Evolutionary conservation across 2,888 invertebrate genomes (phyloP), one percentile per base, ranked within the genome.

Genomic region (Pyrgus malvae): DNA sequence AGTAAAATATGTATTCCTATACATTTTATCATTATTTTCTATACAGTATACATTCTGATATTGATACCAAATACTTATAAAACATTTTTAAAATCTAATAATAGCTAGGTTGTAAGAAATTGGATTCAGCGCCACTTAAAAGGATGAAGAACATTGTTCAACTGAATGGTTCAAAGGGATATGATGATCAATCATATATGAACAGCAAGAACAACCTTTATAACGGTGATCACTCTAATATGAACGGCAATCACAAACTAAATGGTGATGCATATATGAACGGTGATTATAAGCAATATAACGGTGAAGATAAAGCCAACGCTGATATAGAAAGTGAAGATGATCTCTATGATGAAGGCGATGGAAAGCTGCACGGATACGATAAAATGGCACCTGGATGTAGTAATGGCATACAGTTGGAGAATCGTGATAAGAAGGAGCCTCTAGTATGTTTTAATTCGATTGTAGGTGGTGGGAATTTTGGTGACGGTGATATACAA

Each of bases 341-440:
- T 40, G 61, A 57, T 14, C 48, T 60, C 9, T 66, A 68, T 42
- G 66, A 63, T 16, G 66, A 73, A 33, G 71, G 66, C 37, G 72
- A 70, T 42, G 66, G 66, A 41, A 64, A 69, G 5, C 74, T 87
- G 1, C 82, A 85, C 41, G 88, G 88, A n/a, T 88, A 87, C 48
- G 67, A 76, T 49, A 79, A 80, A 58, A 83, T 81, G 38, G 69
- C 85, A 2, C 67, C 77, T 0, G 85, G 84, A 0, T 89, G 87
- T 61, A 77, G 76, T 8, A 63, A 80, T 21, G 67, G 75, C 19
- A 84, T 89, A 57, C 84, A 90, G 37, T 57, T 89, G 14, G 89
- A 90, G 61, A 79, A 89, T 65, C 82, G 83, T 1, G 61, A 80
- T 57, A 88, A 88, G 48, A 88, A 76, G 56, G 90, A 90, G 48